Evolutionary conservation across 2,888 invertebrate species (phyloP), one percentile per base, ranked within the genome.

Genomic region (Diploptera punctata): DNA sequence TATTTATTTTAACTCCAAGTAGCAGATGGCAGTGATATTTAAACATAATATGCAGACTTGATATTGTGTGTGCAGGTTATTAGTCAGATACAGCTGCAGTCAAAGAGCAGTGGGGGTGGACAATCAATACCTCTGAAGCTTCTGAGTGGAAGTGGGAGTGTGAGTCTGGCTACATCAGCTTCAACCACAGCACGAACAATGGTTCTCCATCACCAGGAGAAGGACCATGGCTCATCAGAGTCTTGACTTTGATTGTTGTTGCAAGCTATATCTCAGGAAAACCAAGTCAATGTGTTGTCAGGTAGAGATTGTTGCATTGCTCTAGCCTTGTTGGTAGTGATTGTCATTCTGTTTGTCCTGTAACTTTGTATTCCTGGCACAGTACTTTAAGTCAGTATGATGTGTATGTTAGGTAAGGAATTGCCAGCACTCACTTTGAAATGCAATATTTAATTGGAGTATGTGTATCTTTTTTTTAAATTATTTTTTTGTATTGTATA

Each of bases 1-100:
- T n/a, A n/a, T n/a, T n/a, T n/a, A n/a, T n/a, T n/a, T n/a, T n/a
- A n/a, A n/a, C n/a, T n/a, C n/a, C n/a, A n/a, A n/a, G n/a, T n/a
- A n/a, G n/a, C n/a, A n/a, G n/a, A n/a, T n/a, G n/a, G n/a, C n/a
- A n/a, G n/a, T n/a, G n/a, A n/a, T n/a, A n/a, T n/a, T n/a, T n/a
- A n/a, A n/a, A n/a, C n/a, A n/a, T n/a, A n/a, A n/a, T n/a, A n/a
- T n/a, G n/a, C n/a, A n/a, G n/a, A n/a, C n/a, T n/a, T n/a, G n/a
- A n/a, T n/a, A n/a, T n/a, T n/a, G n/a, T n/a, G n/a, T n/a, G n/a
- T n/a, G n/a, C 65, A 65, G 65, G 65, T 65, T 21, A 65, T 65
- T 44, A 65, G 65, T 47, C 65, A 65, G 29, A 65, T 65, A 38
- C 65, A 65, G 18, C n/a, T 65, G 65, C 65, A 65, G 65, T 65